Conservation (phyloP, 2,888 invertebrate genomes). For the Coelogynopora nodosa region DNA sequence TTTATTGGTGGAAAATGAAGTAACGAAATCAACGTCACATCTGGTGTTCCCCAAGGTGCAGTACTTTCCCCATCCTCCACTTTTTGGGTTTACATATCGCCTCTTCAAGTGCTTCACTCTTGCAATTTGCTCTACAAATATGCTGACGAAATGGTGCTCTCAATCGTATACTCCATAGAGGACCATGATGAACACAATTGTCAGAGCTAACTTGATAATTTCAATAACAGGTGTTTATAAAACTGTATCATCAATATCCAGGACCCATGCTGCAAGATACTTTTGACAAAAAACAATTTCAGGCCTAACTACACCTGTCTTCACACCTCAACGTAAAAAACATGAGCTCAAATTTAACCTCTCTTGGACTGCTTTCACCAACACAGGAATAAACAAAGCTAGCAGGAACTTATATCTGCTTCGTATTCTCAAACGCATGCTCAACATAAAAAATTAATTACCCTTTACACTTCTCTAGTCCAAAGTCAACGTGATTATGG, state of each 20-base stretch:
- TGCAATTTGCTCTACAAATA: slow-evolving; percentile 5
- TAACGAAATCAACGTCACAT: background rate
- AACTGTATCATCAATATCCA: background rate
- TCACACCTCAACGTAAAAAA: background rate
- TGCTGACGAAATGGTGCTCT: background rate
- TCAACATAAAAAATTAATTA: background rate
- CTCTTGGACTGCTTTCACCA: background rate
- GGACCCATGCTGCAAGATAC: background rate
- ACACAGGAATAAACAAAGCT: background rate
- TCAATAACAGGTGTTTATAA: background rate
- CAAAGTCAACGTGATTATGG: background rate
- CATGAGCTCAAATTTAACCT: background rate
- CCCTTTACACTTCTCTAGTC: background rate
- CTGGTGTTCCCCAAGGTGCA: background rate
- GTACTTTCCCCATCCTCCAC: background rate
- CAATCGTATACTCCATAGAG: background rate
- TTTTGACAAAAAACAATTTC: background rate
- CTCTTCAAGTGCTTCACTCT: background rate
- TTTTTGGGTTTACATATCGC: background rate
- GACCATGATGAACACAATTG: background rate
- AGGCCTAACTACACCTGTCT: background rate
- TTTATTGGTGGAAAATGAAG: background rate
- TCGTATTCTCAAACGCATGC: background rate
- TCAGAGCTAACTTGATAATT: background rate
- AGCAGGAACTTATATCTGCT: background rate